Percentiles rank a stretch among this genome's conserved stretches.
These are phyloP conservation scores for Dasypolia templi DNA, from an alignment of 2,888 invertebrate genomes.

Conservation along the genomic window DNA sequence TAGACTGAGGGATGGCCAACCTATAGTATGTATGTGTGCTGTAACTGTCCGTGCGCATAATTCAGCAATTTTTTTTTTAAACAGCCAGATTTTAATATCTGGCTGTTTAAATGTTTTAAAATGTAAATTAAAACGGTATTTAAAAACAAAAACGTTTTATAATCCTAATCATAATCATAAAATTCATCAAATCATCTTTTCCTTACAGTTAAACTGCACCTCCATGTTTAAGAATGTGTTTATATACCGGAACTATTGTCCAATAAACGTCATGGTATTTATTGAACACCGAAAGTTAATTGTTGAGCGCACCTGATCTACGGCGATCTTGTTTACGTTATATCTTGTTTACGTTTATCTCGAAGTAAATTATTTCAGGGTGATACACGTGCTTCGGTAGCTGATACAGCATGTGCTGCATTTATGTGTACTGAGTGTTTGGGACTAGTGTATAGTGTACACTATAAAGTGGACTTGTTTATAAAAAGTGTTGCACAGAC, in stretches of 20 bases:
- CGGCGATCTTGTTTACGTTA: conserved; percentile 58
- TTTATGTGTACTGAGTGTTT: conserved; percentile 50
- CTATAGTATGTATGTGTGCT: background rate
- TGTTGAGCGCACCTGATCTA: conserved; percentile 39
- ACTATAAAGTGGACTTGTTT: conserved; percentile 29
- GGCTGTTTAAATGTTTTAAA: too few relatives aligned
- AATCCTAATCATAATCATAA: too few relatives aligned
- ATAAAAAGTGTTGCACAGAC: background rate
- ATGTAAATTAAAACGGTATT: too few relatives aligned
- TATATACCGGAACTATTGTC: background rate
- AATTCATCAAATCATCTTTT: too few relatives aligned
- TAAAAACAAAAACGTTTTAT: too few relatives aligned
- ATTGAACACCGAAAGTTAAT: background rate
- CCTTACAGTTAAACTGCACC: too few relatives aligned
- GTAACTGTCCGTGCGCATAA: too few relatives aligned
- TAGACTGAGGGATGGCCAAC: conserved; percentile 28
- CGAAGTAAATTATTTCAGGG: conserved; percentile 61
- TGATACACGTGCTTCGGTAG: conserved; percentile 48
- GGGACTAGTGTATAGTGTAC: conserved; percentile 18
- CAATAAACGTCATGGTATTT: background rate
- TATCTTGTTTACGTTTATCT: conserved; percentile 62
- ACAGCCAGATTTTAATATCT: too few relatives aligned
- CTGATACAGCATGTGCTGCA: conserved; percentile 44
- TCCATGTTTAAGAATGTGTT: background rate
- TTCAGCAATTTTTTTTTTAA: too few relatives aligned